phyloP scores from a whole-genome alignment of 2,888 invertebrate species.

The Lochmaea capreae region DNA sequence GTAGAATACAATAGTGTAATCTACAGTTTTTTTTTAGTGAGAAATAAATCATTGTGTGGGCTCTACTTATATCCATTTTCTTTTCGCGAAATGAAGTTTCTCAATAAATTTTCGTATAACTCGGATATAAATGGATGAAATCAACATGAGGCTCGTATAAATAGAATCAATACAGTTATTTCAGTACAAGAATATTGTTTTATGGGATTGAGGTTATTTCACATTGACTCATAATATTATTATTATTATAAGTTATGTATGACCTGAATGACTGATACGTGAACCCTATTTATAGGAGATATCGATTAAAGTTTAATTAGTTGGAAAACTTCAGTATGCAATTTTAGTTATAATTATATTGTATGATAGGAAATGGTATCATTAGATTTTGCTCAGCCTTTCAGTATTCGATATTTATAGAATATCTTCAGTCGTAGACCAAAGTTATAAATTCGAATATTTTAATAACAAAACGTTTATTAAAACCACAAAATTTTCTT shows the following conservation, averaged over 20 bases:
- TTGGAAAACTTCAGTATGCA: not conserved
- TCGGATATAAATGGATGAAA: conserved; percentile 7
- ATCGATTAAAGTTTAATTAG: not conserved
- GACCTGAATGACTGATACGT: not conserved
- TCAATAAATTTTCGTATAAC: conserved; percentile 3
- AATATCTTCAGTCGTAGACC: too few species aligned
- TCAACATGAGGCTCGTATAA: conserved; percentile 9
- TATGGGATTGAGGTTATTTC: not conserved
- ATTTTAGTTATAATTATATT: not conserved
- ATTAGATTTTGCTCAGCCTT: too few species aligned
- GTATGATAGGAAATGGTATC: too few species aligned
- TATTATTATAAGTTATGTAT: conserved; percentile 1
- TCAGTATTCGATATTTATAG: too few species aligned
- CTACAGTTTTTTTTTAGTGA: too few species aligned
- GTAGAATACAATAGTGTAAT: too few species aligned
- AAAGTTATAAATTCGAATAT: too few species aligned
- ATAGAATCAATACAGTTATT: conserved; percentile 1
- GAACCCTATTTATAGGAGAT: not conserved
- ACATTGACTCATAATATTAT: not conserved
- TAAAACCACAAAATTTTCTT: not conserved
- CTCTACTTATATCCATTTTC: too few species aligned
- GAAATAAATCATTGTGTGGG: too few species aligned
- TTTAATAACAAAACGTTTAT: too few species aligned
- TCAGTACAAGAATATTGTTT: not conserved
- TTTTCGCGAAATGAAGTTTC: not conserved